Base-by-base conservation (phyloP, 64 coral and sea anemone species). In the Stylophora pistillata region DNA sequence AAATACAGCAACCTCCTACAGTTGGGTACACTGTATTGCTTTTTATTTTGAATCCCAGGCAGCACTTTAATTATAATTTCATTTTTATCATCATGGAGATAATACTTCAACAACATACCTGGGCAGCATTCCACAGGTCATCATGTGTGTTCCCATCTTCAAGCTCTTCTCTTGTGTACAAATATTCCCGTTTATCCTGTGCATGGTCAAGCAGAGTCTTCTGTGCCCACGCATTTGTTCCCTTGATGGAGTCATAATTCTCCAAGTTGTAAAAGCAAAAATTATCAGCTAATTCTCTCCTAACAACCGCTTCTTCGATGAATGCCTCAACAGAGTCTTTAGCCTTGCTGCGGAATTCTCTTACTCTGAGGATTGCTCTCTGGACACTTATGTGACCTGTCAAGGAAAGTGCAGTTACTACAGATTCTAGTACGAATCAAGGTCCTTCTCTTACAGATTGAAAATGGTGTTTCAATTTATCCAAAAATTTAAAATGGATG, bases 61-160 rank as follows among this genome's bases (percentile, higher is more conserved):
- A 41, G 37, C 6, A 41, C 37, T 41, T 41, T 3, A 41, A 41
- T 41, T 41, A 41, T 41, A n/a, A n/a, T n/a, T n/a, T 41, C 6
- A 2, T 41, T 41, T 41, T 41, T 41, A 41, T 3, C 37, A 2
- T 6, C 37, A 41, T 0, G 15, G 9, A 76, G 34, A 31, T 15
- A 76, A 15, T 10, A 76, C 4, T 76, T 12, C 14, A 12, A 4
- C 21, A 10, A 73, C 68, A 78, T 85, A 94, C 93, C 93, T 94
- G 93, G 1, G 94, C 90, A 56, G 94, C 94, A 78, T 96, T 96
- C 94, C 94, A 96, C 14, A 92, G 74, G 65, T 93, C 82, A 59
- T 96, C 94, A 76, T 89, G 79, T 10, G 87, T 96, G 15, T 74
- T 56, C 26, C 90, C 90, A 21, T 56, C 54, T 78, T 96, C 94